phyloP scores from a whole-genome alignment of 2,797 vertebrate species.

The Cetoscarus ocellatus region DNA sequence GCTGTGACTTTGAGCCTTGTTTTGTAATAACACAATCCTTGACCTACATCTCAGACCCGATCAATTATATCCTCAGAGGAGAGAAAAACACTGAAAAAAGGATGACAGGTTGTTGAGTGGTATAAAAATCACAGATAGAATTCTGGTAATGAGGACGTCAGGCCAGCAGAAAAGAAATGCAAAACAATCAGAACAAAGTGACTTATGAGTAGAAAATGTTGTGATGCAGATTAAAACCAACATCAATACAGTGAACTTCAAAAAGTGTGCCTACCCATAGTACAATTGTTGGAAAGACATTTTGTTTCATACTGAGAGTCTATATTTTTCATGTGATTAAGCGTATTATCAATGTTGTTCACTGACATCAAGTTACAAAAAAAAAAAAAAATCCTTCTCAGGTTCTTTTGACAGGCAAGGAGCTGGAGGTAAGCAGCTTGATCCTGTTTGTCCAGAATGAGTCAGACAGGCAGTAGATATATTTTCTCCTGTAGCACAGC shows the following conservation, averaged over 20 bases:
- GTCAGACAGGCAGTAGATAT: background rate
- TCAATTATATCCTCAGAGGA: conserved; percentile 12
- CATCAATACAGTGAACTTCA: background rate
- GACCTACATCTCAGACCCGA: background rate
- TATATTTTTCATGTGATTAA: no score
- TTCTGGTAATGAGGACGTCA: background rate
- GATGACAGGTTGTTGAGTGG: background rate
- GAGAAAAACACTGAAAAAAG: background rate
- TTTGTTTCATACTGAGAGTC: no score
- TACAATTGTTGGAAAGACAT: background rate
- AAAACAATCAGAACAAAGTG: background rate
- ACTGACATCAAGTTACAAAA: no score
- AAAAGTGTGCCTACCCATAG: background rate
- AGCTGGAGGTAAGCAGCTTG: background rate
- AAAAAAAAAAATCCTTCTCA: no score
- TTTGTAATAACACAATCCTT: conserved; percentile 7
- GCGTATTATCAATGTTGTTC: no score
- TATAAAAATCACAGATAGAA: background rate
- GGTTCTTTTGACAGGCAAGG: background rate
- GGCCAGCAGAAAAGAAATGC: background rate
- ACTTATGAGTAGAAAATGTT: background rate
- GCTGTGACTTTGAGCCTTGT: conserved; percentile 6
- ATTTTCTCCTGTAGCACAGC: conserved; percentile 2
- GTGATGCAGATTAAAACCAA: background rate
- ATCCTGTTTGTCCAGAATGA: background rate